Percentiles rank a stretch among this genome's conserved stretches.
Evolutionary conservation across 2,797 vertebrate genomes (phyloP).

Genomic region (Cetoscarus ocellatus): DNA sequence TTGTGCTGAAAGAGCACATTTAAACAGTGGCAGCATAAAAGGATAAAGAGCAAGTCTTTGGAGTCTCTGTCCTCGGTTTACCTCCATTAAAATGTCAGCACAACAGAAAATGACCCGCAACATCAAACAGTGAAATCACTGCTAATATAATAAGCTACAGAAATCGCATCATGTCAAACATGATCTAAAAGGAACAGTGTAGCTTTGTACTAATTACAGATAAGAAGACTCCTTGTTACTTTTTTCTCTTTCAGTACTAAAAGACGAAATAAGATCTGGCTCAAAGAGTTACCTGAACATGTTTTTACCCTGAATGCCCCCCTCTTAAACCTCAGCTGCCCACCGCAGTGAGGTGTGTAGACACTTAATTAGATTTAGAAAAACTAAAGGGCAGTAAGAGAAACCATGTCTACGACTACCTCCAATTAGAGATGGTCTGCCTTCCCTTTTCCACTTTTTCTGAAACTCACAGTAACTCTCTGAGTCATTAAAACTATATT

Average conservation of each 20-base stretch:
- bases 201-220: background rate
- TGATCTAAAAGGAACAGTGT: constrained; percentile 2
- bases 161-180: background rate
- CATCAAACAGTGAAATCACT: constrained; percentile 6
- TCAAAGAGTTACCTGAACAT: background rate
- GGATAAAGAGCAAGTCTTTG: constrained; percentile 1
- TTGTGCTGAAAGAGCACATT: constrained; percentile 23
- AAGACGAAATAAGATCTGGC: constrained; percentile 5
- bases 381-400: constrained; percentile 28
- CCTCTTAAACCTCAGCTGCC: constrained; percentile 24
- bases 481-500: constrained; percentile 3
- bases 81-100: constrained; percentile 28
- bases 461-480: background rate
- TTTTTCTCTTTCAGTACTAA: constrained; percentile 2
- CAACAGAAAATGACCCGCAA: constrained; percentile 1
- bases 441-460: background rate
- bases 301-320: constrained; percentile 21
- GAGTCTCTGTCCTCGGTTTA: constrained; percentile 39
- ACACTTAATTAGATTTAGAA: constrained; percentile 52
- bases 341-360: constrained; percentile 28
- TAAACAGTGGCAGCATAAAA: constrained; percentile 38
- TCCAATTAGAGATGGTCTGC: constrained; percentile 12
- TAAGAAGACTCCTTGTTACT: background rate
- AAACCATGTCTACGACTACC: constrained; percentile 38
- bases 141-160: constrained; percentile 3